Evolutionary conservation across 2,797 vertebrate species (phyloP).

Genomic region (Enteromius treurensis): DNA sequence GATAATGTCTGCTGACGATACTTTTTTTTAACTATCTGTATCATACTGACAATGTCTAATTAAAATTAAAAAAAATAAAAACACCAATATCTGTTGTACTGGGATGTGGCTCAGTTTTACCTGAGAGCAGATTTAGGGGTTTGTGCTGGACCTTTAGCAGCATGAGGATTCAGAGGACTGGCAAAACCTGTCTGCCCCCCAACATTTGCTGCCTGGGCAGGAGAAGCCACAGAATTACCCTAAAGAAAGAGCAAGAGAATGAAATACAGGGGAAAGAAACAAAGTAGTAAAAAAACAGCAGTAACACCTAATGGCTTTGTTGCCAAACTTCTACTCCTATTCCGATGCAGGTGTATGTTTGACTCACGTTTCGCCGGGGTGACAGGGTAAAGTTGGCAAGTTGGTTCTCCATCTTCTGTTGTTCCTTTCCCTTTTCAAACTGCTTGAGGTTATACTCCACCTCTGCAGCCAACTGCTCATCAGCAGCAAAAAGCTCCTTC

Average conservation of each 20-base stretch:
- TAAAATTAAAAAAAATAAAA: too few relatives aligned
- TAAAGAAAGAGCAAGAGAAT: slow-evolving; percentile 24
- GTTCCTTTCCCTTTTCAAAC: slow-evolving; percentile 79
- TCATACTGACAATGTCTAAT: neutral
- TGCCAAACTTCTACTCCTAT: neutral
- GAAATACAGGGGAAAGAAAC: neutral
- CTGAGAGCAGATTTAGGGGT: slow-evolving; percentile 41
- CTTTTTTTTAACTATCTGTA: neutral
- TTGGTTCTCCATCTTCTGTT: slow-evolving; percentile 69
- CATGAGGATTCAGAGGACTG: slow-evolving; percentile 22
- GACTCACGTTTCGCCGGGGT: slow-evolving; percentile 39
- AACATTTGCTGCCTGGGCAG: slow-evolving; percentile 28
- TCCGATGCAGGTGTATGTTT: neutral
- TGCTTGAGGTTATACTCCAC: slow-evolving; percentile 90
- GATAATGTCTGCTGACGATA: neutral
- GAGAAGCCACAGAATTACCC: slow-evolving; percentile 27
- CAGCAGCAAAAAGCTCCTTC: slow-evolving; percentile 88
- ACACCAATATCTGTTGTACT: neutral
- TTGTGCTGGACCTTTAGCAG: slow-evolving; percentile 11
- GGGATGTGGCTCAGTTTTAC: slow-evolving; percentile 19
- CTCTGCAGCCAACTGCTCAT: slow-evolving; percentile 90
- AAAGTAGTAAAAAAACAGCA: neutral
- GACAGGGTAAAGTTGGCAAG: slow-evolving; percentile 61
- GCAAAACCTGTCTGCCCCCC: slow-evolving; percentile 14
- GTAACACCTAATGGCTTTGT: neutral